Evolutionary conservation across 2,797 vertebrate genomes (phyloP).

Genomic region (Crenichthys baileyi): DNA sequence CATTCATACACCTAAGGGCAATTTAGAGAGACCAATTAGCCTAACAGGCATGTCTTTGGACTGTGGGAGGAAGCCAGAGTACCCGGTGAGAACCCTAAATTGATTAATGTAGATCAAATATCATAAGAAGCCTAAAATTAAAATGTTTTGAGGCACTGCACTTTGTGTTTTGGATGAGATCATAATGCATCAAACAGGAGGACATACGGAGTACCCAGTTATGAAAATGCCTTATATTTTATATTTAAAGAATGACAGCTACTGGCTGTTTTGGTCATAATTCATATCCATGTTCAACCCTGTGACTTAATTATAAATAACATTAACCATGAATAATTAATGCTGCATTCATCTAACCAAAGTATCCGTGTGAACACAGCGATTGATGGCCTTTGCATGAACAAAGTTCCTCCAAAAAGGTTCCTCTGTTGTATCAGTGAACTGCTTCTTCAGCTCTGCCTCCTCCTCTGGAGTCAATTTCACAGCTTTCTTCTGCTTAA

Average conservation of each 20-base stretch:
- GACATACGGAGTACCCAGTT: neutral
- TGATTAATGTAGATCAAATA: neutral
- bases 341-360: constrained; percentile 75
- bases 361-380: constrained; percentile 91
- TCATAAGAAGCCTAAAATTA: neutral
- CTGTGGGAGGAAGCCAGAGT: no score
- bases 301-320: constrained; percentile 33
- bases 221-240: constrained; percentile 1
- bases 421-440: constrained; percentile 88
- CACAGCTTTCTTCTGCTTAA: constrained; percentile 81
- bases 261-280: neutral
- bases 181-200: neutral
- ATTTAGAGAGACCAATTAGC: no score
- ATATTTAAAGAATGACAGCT: neutral
- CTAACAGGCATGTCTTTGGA: no score
- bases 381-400: constrained; percentile 88
- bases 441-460: constrained; percentile 80
- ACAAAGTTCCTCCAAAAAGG: constrained; percentile 88
- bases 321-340: neutral
- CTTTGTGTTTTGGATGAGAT: constrained; percentile 1
- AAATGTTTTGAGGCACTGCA: neutral
- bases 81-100: no score
- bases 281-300: constrained; percentile 24
- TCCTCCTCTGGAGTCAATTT: constrained; percentile 87
- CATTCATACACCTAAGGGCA: no score